These are phyloP conservation scores for Astatotilapia flaviijosephi DNA, from an alignment of 2,113 vertebrate species.

Conservation along the genomic window DNA sequence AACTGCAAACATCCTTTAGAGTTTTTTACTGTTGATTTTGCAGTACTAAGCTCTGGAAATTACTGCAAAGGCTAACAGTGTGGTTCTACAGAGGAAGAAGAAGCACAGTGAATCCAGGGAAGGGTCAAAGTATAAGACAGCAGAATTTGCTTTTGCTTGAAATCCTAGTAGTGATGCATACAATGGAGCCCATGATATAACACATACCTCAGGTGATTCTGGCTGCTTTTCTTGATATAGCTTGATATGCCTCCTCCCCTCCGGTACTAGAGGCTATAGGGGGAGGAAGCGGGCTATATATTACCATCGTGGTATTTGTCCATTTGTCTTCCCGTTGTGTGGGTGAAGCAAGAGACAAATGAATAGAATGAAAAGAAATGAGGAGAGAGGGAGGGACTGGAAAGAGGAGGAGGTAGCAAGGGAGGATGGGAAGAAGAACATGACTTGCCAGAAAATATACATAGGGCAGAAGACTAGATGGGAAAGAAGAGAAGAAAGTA, in stretches of 20 bases:
- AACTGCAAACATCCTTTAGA: too few relatives aligned
- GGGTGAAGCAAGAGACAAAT: not conserved
- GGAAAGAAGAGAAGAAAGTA: not conserved
- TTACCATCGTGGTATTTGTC: conserved; percentile 11
- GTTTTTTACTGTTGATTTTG: too few relatives aligned
- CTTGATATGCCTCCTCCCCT: not conserved
- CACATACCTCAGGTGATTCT: not conserved
- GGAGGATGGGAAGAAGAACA: not conserved
- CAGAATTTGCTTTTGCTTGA: not conserved
- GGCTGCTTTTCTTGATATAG: not conserved
- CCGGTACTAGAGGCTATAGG: not conserved
- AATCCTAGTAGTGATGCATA: not conserved
- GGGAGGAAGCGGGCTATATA: conserved; percentile 6
- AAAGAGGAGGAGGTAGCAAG: not conserved
- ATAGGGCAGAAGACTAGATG: not conserved
- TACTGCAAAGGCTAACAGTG: too few relatives aligned
- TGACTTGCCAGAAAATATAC: not conserved
- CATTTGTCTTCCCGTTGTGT: conserved; percentile 29
- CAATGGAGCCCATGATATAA: not conserved
- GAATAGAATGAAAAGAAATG: not conserved
- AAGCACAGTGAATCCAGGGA: not conserved
- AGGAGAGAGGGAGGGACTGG: not conserved
- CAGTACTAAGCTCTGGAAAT: too few relatives aligned
- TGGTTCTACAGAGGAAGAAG: too few relatives aligned
- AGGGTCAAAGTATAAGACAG: not conserved